Base-by-base conservation (phyloP, 2,113 vertebrate genomes). In the Rhinichthys klamathensis region DNA sequence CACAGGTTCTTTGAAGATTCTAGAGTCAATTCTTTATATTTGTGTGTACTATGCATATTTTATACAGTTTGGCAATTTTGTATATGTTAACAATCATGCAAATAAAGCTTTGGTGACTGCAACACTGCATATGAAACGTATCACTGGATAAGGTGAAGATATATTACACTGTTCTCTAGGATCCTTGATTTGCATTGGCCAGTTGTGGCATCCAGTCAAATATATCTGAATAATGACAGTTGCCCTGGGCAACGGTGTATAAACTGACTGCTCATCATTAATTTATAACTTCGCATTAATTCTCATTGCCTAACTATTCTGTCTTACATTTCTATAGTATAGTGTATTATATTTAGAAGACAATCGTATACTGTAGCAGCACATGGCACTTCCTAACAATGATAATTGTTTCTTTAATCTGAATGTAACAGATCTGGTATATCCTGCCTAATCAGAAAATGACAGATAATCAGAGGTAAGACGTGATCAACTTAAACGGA, bases 401-500 rank as follows among this genome's bases (percentile, higher is more conserved):
- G 54, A 38, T 79, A 76, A 32, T 1, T 16, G 56, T 25, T 41
- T 13, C 30, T 79, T 79, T 80, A 80, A 79, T 79, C 21, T 3
- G 1, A 79, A 41, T 61, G 13, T 1, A 44, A 60, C 23, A 21
- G 25, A 54, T 25, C 7, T 1, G 6, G 6, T 35, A 38, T 78
- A 60, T 78, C 32, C 51, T 58, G 54, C 11, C 76, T 78, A 78
- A 58, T 78, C 54, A 78, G 76, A 78, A 32, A 58, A 78, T 60
- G 30, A 58, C 76, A 60, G 51, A 78, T 78, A 51, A 76, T 30
- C n/a, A 25, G 30, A n/a, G 13, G 6, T 60, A 60, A 79, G 21
- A 79, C 35, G 23, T 79, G 56, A 61, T 61, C 56, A 25, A 63
- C 18, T 80, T 80, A 61, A 80, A 63, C n/a, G 13, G 46, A 76